These are phyloP conservation scores for Cylindroiulus punctatus DNA, from an alignment of 2,888 invertebrate genomes.

Conservation along the genomic window DNA sequence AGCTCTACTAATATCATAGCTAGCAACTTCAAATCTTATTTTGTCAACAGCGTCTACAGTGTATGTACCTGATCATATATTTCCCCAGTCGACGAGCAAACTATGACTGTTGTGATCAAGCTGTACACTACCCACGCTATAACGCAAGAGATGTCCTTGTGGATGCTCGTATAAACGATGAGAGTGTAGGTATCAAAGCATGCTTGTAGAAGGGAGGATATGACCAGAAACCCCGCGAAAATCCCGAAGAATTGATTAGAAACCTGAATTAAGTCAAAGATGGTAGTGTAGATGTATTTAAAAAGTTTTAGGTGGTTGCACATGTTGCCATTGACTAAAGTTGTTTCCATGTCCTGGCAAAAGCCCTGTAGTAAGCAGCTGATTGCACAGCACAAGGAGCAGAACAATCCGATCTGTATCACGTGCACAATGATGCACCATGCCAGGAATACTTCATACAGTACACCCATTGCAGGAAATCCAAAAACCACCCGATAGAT, in stretches of 20 bases:
- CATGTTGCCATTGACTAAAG: neutral
- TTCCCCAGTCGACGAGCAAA: too few species aligned
- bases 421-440: neutral
- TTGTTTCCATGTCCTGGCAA: neutral
- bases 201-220: neutral
- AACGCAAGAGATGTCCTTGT: neutral
- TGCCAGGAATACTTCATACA: neutral
- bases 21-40: too few species aligned
- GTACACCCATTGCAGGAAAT: neutral
- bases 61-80: too few species aligned
- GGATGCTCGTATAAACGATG: neutral
- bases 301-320: neutral
- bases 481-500: neutral
- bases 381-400: neutral
- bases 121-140: neutral
- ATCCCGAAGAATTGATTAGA: neutral
- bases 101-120: neutral
- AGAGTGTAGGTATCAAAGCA: neutral
- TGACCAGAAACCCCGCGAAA: neutral
- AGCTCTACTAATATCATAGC: too few species aligned
- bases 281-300: neutral
- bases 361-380: neutral
- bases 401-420: neutral
- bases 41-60: too few species aligned
- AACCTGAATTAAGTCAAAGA: neutral